phyloP scores from a whole-genome alignment of 2,797 vertebrate species.

The Otus scops region DNA sequence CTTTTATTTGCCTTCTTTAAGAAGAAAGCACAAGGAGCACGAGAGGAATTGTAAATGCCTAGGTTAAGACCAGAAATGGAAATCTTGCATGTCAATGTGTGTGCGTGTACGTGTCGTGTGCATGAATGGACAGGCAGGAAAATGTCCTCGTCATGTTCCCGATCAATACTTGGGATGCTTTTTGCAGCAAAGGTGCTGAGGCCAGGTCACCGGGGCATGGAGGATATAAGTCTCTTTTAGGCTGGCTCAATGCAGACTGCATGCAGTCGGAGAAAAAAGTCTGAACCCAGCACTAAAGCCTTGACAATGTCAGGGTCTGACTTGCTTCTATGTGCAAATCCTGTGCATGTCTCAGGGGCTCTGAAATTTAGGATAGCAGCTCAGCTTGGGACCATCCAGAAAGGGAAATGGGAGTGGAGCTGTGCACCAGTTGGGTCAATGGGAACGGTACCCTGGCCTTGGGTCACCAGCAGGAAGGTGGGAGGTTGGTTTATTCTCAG shows the following conservation, averaged over 20 bases:
- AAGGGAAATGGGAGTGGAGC: neutral
- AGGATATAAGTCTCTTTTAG: neutral
- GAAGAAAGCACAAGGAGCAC: slow-evolving; percentile 19
- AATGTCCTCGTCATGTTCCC: neutral
- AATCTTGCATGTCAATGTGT: neutral
- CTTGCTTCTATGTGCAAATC: neutral
- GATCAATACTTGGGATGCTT: neutral
- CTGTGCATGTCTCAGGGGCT: neutral
- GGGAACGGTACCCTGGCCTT: neutral
- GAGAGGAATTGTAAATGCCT: slow-evolving; percentile 47
- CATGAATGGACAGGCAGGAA: neutral
- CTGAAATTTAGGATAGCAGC: neutral
- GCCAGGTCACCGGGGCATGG: neutral
- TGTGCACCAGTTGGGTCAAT: fast-evolving
- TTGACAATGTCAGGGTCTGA: neutral
- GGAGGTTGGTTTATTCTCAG: neutral
- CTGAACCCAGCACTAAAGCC: neutral
- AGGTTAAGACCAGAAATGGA: neutral
- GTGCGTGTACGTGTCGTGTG: neutral
- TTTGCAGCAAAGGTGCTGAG: neutral
- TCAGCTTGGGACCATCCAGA: neutral
- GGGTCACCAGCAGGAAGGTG: neutral
- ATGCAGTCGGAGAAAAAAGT: neutral
- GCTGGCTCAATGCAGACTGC: neutral
- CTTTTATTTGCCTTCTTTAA: slow-evolving; percentile 65